Percentiles rank a stretch among this genome's conserved stretches.
phyloP scores from a whole-genome alignment of 1,140 invertebrate genomes.

The Nomia melanderi region DNA sequence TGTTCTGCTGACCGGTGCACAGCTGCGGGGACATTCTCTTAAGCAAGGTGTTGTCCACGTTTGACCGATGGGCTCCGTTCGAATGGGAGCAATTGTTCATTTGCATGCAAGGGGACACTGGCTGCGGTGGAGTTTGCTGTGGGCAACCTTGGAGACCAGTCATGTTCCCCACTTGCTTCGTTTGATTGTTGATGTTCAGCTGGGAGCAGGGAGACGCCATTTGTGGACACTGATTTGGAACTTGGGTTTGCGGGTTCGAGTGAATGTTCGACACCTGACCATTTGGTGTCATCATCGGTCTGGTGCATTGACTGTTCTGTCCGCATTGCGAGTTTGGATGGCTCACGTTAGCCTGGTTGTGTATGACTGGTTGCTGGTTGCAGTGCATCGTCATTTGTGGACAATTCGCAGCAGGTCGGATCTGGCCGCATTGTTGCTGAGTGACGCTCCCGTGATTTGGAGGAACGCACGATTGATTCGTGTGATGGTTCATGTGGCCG shows the following conservation, averaged over 20 bases:
- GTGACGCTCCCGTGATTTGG: constrained; percentile 38
- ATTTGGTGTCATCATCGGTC: constrained; percentile 48
- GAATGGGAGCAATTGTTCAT: constrained; percentile 71
- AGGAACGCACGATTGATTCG: constrained; percentile 54
- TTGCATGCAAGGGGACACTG: constrained; percentile 60
- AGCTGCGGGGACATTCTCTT: constrained; percentile 66
- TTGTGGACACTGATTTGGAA: constrained; percentile 51
- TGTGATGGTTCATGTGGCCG: constrained; percentile 59
- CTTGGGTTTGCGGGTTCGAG: constrained; percentile 35
- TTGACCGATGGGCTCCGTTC: constrained; percentile 49
- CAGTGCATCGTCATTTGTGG: constrained; percentile 74
- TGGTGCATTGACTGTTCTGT: constrained; percentile 56
- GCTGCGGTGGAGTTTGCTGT: constrained; percentile 34
- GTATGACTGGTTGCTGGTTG: constrained; percentile 50
- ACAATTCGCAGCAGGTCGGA: constrained; percentile 65
- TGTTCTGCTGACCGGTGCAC: constrained; percentile 69
- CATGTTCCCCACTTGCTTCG: constrained; percentile 52
- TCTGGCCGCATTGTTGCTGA: constrained; percentile 63
- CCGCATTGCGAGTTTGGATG: constrained; percentile 55
- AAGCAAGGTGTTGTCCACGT: constrained; percentile 15
- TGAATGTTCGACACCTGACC: constrained; percentile 58
- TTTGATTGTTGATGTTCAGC: constrained; percentile 40
- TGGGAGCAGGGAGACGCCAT: constrained; percentile 66
- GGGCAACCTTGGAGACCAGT: constrained; percentile 34
- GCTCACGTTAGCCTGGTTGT: constrained; percentile 18